Base-by-base conservation (phyloP, 2,888 invertebrate genomes). In the Dolichopus griseipennis region DNA sequence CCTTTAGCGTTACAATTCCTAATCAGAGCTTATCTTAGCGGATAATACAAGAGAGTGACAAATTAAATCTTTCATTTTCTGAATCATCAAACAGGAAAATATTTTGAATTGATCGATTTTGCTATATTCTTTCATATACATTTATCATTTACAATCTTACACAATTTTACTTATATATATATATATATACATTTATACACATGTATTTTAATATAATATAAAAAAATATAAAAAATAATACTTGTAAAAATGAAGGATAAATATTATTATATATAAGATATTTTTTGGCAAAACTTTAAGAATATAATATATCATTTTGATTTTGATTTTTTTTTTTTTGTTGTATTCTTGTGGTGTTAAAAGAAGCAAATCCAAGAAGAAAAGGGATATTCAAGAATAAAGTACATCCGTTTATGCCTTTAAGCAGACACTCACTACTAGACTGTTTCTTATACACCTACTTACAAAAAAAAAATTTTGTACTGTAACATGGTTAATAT, bases 21-120 rank as follows among this genome's bases (percentile, higher is more conserved):
- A 52, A 52, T 52, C 52, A 52, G 18, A 52, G 52, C 18, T 52
- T 52, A 52, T 52, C 9, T 52, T 52, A n/a, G 52, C 52, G 52
- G 52, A 52, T 52, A 52, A 52, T 52, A 52, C n/a, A 37, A 37
- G 9, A 43, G 15, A 52, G 52, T 52, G 52, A 52, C n/a, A 52
- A 52, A 52, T 52, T 52, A 52, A 52, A 52, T 52, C 52, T 52
- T 52, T 52, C 52, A 52, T 52, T 52, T 52, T 52, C 52, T 52
- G 52, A 52, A 52, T 52, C 52, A 52, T 15, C 52, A 52, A 52
- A 52, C 52, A 52, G 52, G 52, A 52, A 52, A 52, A 52, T 52
- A 52, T 18, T 34, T 15, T 52, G 18, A 52, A 52, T 52, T 52
- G 52, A 52, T 52, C 15, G 15, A 52, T 52, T 52, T 41, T 15